phyloP scores from a whole-genome alignment of 2,797 vertebrate species.

The Limnodromus scolopaceus region DNA sequence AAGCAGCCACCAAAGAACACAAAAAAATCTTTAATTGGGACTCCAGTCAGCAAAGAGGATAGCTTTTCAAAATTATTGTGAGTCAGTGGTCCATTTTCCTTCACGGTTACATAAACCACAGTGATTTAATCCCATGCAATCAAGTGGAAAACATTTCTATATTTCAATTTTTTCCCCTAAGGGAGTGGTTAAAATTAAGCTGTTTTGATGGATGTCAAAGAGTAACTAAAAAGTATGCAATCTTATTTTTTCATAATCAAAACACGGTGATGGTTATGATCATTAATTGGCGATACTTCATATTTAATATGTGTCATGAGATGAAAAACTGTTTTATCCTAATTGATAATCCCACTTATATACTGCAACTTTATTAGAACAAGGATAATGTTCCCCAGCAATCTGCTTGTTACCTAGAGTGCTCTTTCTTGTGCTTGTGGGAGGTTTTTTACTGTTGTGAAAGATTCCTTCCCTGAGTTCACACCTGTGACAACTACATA shows the following conservation, averaged over 20 bases:
- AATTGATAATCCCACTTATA: background rate
- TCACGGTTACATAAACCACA: background rate
- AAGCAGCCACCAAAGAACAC: background rate
- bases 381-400: background rate
- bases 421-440: background rate
- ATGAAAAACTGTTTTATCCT: background rate
- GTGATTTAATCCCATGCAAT: background rate
- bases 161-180: background rate
- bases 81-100: background rate
- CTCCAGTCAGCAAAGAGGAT: background rate
- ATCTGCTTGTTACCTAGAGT: background rate
- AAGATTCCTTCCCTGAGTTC: background rate
- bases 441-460: background rate
- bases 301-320: background rate
- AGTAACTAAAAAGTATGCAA: background rate
- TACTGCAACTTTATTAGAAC: background rate
- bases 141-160: background rate
- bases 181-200: background rate
- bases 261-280: background rate
- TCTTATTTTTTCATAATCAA: background rate
- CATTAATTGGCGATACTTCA: background rate
- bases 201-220: background rate
- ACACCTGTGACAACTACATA: background rate
- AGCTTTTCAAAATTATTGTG: background rate
- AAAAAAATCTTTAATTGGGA: background rate